phyloP scores from a whole-genome alignment of 2,888 invertebrate species.

The Habrosyne pyritoides region DNA sequence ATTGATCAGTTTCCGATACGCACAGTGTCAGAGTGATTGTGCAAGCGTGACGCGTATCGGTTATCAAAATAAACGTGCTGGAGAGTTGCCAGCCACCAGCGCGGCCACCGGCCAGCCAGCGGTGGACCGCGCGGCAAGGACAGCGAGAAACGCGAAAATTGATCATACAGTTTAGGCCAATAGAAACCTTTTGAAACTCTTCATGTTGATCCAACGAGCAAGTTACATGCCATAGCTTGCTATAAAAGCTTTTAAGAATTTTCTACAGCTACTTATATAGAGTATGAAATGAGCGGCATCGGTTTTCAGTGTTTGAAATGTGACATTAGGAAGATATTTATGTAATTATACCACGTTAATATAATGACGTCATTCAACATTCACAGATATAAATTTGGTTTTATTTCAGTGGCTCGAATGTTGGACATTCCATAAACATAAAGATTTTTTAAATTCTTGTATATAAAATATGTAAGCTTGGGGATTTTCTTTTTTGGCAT shows the following conservation, averaged over 20 bases:
- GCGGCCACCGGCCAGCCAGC: conserved; percentile 37
- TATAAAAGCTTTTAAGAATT: no score
- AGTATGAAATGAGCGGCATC: no score
- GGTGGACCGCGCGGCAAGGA: not conserved
- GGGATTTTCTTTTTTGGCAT: no score
- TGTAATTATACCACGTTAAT: not conserved
- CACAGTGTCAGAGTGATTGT: conserved; percentile 28
- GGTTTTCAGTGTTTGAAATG: not conserved
- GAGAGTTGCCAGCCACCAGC: conserved; percentile 43
- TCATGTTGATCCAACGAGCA: no score
- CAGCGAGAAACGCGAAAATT: not conserved
- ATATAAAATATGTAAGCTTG: no score
- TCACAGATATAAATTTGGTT: not conserved
- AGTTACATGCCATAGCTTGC: no score
- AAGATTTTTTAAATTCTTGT: no score
- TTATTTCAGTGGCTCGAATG: not conserved
- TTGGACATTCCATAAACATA: not conserved
- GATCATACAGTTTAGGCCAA: no score
- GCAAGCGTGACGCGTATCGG: conserved; percentile 39
- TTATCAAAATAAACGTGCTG: conserved; percentile 48
- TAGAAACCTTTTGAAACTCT: no score
- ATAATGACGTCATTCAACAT: not conserved
- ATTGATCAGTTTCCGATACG: not conserved
- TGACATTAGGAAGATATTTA: not conserved
- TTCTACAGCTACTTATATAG: no score